Evolutionary conservation across 2,797 vertebrate species (phyloP).

Genomic region (Muscicapa comitata): DNA sequence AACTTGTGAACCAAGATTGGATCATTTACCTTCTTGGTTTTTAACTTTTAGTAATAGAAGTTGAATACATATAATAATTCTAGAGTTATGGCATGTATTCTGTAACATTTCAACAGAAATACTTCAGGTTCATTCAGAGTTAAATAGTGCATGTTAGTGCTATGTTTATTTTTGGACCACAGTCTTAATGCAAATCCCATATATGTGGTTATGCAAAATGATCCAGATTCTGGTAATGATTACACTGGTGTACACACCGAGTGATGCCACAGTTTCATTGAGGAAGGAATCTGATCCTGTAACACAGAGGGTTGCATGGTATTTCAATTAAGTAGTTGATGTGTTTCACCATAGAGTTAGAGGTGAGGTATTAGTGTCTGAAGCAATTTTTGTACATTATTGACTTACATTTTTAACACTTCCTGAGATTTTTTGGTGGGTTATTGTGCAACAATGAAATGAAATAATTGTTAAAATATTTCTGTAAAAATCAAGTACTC

Average conservation of each 20-base stretch:
- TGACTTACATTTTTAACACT: not conserved
- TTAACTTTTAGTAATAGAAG: not conserved
- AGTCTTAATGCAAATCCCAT: constrained; percentile 19
- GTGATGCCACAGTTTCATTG: constrained; percentile 10
- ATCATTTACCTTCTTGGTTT: not conserved
- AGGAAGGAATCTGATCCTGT: not conserved
- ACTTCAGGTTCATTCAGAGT: not conserved
- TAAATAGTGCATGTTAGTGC: not conserved
- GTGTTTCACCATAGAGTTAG: not conserved
- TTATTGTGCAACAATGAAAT: not conserved
- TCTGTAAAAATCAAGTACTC: not conserved
- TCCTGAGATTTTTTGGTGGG: not conserved
- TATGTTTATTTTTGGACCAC: not conserved
- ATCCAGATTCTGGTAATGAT: constrained; percentile 18
- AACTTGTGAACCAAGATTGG: not conserved
- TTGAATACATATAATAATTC: not conserved
- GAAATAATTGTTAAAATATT: not conserved
- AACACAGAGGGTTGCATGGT: not conserved
- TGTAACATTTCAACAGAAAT: not conserved
- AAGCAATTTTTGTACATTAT: not conserved
- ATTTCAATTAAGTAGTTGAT: constrained; percentile 5
- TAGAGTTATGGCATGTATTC: not conserved
- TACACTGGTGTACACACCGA: not conserved
- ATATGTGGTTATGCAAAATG: not conserved
- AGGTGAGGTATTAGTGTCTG: not conserved